phyloP scores from a whole-genome alignment of 2,888 invertebrate genomes.

The Leucophenga montana region DNA sequence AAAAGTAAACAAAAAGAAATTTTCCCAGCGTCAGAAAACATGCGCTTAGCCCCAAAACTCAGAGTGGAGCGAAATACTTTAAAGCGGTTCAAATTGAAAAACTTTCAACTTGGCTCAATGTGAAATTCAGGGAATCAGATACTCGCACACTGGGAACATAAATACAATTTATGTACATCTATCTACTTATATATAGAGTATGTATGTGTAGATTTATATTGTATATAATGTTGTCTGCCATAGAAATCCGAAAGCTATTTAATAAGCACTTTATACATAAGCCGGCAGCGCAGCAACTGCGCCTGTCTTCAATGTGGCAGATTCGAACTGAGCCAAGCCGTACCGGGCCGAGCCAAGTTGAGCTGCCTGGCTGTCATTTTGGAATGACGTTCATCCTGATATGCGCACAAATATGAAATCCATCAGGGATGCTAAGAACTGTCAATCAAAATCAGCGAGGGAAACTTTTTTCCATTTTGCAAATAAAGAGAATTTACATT shows the following conservation, averaged over 20 bases:
- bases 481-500: slow-evolving; percentile 56
- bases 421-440: slow-evolving; percentile 72
- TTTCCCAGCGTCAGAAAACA: slow-evolving; percentile 1
- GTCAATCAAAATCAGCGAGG: slow-evolving; percentile 72
- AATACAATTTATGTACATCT: slow-evolving; percentile 27
- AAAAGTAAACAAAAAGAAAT: slow-evolving; percentile 10
- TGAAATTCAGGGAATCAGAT: not conserved
- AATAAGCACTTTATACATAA: slow-evolving; percentile 46
- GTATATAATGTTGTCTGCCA: slow-evolving; percentile 49
- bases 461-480: slow-evolving; percentile 58
- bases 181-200: slow-evolving; percentile 37
- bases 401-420: slow-evolving; percentile 68
- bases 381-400: slow-evolving; percentile 42
- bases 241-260: slow-evolving; percentile 63
- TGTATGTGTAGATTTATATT: slow-evolving; percentile 47
- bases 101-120: slow-evolving; percentile 54
- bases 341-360: not conserved
- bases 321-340: not conserved
- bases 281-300: slow-evolving; percentile 35
- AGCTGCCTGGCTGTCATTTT: slow-evolving; percentile 52
- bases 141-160: slow-evolving; percentile 1
- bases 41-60: slow-evolving; percentile 27
- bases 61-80: slow-evolving; percentile 39
- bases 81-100: slow-evolving; percentile 64
- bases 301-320: slow-evolving; percentile 11